Conservation (phyloP, 2,113 vertebrate genomes). For the Antidorcas marsupialis region DNA sequence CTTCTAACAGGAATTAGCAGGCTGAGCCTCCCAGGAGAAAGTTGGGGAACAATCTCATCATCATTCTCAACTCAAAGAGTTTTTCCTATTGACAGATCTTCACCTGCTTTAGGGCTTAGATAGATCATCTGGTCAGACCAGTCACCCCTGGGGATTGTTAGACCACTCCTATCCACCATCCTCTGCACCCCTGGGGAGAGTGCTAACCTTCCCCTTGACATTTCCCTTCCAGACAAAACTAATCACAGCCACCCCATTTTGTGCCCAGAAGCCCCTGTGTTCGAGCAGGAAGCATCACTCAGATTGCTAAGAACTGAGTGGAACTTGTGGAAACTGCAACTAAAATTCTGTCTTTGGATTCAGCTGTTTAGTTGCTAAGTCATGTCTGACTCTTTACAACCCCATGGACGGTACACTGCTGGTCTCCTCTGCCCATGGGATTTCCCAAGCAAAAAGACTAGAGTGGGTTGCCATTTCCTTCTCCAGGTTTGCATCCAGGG, state of each 20-base stretch:
- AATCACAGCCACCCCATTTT: background rate
- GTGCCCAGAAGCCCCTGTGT: background rate
- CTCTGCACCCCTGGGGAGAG: background rate
- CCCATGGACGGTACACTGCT: rapidly evolving
- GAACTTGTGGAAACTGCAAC: background rate
- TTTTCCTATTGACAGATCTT: background rate
- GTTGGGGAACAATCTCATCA: background rate
- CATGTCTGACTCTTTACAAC: background rate
- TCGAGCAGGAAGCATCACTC: background rate
- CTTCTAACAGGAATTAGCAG: background rate
- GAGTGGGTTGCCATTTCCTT: background rate
- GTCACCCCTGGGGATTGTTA: background rate
- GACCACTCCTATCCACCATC: too few relatives aligned
- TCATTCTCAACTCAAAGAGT: background rate
- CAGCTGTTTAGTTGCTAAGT: background rate
- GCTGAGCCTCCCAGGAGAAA: background rate
- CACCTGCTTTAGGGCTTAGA: background rate
- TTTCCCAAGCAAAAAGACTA: background rate
- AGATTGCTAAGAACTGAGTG: background rate
- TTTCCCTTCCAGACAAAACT: background rate
- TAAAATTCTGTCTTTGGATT: background rate
- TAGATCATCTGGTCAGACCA: background rate
- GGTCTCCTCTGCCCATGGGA: background rate
- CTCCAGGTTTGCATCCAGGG: background rate
- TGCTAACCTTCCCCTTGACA: background rate